A percentile compares a stretch with the other conserved stretches of the same genome.
Conservation (phyloP, 2,888 invertebrate genomes). For the Rhaphigaster nebulosa region DNA sequence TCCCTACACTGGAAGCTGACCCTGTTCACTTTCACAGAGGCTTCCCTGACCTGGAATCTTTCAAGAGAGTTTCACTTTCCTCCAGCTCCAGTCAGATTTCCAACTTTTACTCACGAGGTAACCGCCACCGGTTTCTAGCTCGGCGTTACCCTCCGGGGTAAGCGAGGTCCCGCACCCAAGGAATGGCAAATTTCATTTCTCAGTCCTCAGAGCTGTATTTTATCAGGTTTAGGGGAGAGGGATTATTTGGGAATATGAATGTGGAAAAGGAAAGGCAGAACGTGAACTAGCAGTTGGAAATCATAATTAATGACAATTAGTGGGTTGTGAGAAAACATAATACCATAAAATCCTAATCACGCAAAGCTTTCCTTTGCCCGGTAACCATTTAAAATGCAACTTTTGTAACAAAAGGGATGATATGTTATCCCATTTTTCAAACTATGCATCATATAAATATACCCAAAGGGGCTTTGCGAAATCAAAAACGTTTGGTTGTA, state of each 20-base stretch:
- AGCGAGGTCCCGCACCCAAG: neutral
- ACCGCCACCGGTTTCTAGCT: conserved; percentile 23
- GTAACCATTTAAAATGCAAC: no score
- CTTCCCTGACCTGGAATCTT: conserved; percentile 53
- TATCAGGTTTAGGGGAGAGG: neutral
- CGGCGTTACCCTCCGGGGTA: neutral
- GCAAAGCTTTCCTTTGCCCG: no score
- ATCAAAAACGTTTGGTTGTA: no score
- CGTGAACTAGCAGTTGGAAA: no score
- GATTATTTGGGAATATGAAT: neutral
- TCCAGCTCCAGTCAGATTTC: conserved; percentile 37
- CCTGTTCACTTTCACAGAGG: conserved; percentile 33
- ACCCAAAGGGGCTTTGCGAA: no score
- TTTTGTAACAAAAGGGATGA: no score
- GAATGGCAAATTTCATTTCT: neutral
- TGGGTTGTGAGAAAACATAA: no score
- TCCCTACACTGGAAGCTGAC: neutral
- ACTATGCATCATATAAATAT: no score
- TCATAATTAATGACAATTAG: no score
- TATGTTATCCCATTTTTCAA: no score
- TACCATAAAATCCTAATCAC: no score
- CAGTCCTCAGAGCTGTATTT: neutral
- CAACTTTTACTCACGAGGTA: conserved; percentile 57
- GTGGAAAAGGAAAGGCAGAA: no score
- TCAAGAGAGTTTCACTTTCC: conserved; percentile 52